Percentiles rank a stretch among this genome's conserved stretches.
Evolutionary conservation across 2,113 vertebrate species (phyloP).

Genomic region (Gopherus evgoodei): DNA sequence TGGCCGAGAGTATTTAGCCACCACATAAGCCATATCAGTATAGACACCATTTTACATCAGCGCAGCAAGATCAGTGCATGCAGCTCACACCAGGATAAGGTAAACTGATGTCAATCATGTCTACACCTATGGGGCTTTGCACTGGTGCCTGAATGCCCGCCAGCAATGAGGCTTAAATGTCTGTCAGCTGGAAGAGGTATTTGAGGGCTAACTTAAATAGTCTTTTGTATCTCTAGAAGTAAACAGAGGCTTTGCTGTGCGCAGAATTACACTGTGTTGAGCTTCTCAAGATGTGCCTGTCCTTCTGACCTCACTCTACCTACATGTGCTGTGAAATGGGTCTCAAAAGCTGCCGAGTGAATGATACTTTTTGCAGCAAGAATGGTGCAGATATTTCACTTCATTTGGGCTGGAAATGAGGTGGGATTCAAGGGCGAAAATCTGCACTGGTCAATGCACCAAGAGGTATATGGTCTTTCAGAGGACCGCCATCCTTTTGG

Average conservation of each 20-base stretch:
- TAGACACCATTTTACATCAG: background rate
- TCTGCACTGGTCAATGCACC: background rate
- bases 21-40: background rate
- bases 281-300: background rate
- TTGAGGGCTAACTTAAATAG: background rate
- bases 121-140: background rate
- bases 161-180: background rate
- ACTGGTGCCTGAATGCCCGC: background rate
- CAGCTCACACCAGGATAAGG: background rate
- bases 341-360: background rate
- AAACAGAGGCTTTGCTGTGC: background rate
- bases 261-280: background rate
- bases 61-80: background rate
- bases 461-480: background rate
- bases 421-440: background rate
- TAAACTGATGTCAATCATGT: background rate
- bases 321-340: background rate
- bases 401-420: background rate
- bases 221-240: background rate
- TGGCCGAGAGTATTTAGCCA: background rate
- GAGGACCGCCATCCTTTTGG: background rate
- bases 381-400: background rate
- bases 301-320: background rate
- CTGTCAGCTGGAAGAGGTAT: background rate
- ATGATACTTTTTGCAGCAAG: background rate